A percentile compares a stretch with the other conserved stretches of the same genome.
These are phyloP conservation scores for Drepana arcuata DNA, from an alignment of 1,140 invertebrate genomes.

Conservation along the genomic window DNA sequence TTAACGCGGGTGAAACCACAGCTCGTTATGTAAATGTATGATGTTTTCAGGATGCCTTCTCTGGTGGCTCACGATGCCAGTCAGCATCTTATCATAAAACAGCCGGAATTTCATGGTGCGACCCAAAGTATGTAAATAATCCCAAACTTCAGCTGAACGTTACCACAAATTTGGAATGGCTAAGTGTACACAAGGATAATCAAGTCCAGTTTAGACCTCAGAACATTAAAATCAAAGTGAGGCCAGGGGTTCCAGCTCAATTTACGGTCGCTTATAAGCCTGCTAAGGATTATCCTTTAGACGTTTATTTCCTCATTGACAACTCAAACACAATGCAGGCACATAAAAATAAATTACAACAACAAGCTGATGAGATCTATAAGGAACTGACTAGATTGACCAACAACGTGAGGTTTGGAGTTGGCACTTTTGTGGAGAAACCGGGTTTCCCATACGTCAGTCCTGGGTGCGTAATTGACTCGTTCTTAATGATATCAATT, in stretches of 20 bases:
- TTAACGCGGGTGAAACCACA: no score
- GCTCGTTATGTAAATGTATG: no score
- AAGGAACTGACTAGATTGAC: constrained; percentile 81
- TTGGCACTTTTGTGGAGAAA: constrained; percentile 94
- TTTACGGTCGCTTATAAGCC: constrained; percentile 69
- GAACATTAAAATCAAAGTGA: constrained; percentile 28
- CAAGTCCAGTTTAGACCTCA: constrained; percentile 44
- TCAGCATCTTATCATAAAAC: no score
- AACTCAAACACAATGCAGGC: constrained; percentile 86
- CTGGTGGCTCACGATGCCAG: no score
- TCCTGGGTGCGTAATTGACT: no score
- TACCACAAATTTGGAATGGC: no score
- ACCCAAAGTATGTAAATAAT: no score
- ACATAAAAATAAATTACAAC: constrained; percentile 79
- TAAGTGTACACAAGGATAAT: no score
- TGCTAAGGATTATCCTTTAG: constrained; percentile 88
- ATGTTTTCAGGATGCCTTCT: no score
- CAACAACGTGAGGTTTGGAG: constrained; percentile 86
- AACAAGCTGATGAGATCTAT: constrained; percentile 77
- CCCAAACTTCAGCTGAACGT: no score
- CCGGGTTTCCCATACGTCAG: constrained; percentile 83
- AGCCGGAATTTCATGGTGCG: no score
- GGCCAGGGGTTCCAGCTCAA: constrained; percentile 27
- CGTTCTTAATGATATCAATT: no score
- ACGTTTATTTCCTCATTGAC: constrained; percentile 93